These are phyloP conservation scores for Danio aesculapii DNA, from an alignment of 2,797 vertebrate species.

Conservation along the genomic window DNA sequence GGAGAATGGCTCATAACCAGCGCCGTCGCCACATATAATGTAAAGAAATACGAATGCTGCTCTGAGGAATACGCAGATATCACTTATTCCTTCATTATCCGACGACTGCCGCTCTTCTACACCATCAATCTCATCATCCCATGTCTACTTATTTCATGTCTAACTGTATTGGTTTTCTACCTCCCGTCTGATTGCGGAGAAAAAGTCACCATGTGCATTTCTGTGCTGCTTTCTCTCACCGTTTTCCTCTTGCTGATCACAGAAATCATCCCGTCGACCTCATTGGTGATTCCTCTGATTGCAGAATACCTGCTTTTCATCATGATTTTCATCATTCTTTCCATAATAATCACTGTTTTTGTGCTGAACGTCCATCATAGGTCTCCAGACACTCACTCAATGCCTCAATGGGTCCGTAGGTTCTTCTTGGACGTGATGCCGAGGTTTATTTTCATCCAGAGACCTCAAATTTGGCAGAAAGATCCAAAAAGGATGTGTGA, in stretches of 20 bases:
- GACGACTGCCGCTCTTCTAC: conserved; percentile 83
- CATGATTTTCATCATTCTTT: conserved; percentile 62
- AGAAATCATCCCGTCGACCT: conserved; percentile 1
- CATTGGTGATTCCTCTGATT: conserved; percentile 16
- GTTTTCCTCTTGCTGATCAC: conserved; percentile 7
- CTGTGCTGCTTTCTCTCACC: conserved; percentile 79
- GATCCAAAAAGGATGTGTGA: conserved; percentile 76
- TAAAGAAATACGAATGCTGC: conserved; percentile 84
- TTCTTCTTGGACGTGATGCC: conserved; percentile 80
- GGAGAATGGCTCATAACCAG: conserved; percentile 85
- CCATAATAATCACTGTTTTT: conserved; percentile 84
- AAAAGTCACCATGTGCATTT: conserved; percentile 86
- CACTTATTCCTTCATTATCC: conserved; percentile 84
- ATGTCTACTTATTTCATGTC: conserved; percentile 82
- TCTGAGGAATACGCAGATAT: conserved; percentile 83
- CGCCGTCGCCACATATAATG: conserved; percentile 82
- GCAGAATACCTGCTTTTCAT: conserved; percentile 78
- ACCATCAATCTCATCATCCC: conserved; percentile 83
- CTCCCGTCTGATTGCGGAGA: conserved; percentile 75
- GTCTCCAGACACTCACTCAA: conserved; percentile 79
- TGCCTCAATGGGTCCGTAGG: conserved; percentile 82
- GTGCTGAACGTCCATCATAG: conserved; percentile 85
- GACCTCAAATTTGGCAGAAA: conserved; percentile 71
- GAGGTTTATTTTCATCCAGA: conserved; percentile 81
- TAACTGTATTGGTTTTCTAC: conserved; percentile 81